phyloP scores from a whole-genome alignment of 2,797 vertebrate species.

The Sylvia borin region DNA sequence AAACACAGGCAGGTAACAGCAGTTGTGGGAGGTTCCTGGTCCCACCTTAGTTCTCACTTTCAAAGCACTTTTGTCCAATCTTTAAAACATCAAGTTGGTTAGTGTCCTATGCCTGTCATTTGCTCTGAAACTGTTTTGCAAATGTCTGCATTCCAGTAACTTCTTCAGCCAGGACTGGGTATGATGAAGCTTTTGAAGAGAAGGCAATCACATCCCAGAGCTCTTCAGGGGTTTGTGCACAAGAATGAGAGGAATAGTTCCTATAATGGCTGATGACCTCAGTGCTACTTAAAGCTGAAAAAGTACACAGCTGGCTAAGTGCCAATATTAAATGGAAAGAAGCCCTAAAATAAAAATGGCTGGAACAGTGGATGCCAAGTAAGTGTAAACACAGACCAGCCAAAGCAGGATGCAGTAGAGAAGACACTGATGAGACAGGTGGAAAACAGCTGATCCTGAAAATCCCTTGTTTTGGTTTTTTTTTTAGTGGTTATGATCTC shows the following conservation, averaged over 20 bases:
- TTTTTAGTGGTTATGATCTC: neutral
- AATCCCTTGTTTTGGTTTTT: neutral
- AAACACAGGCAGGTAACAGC: neutral
- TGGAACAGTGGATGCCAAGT: neutral
- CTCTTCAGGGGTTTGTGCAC: neutral
- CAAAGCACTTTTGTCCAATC: neutral
- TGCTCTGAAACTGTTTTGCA: neutral
- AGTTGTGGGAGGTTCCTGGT: neutral
- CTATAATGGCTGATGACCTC: neutral
- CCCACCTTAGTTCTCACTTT: neutral
- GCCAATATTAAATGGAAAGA: slow-evolving; percentile 22
- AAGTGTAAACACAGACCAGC: neutral
- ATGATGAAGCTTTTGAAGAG: neutral
- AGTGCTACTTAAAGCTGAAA: neutral
- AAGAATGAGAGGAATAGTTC: slow-evolving; percentile 4
- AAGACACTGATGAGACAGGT: neutral
- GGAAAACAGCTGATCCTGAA: neutral
- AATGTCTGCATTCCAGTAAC: neutral
- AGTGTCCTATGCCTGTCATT: fast-evolving
- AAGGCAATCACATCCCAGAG: neutral
- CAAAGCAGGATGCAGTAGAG: neutral
- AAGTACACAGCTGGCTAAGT: neutral
- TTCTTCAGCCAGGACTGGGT: neutral
- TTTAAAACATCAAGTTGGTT: neutral
- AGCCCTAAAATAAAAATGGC: slow-evolving; percentile 30